A percentile compares a stretch with the other conserved stretches of the same genome.
Conservation (phyloP, 2,888 invertebrate genomes). For the Aporophyla nigra region DNA sequence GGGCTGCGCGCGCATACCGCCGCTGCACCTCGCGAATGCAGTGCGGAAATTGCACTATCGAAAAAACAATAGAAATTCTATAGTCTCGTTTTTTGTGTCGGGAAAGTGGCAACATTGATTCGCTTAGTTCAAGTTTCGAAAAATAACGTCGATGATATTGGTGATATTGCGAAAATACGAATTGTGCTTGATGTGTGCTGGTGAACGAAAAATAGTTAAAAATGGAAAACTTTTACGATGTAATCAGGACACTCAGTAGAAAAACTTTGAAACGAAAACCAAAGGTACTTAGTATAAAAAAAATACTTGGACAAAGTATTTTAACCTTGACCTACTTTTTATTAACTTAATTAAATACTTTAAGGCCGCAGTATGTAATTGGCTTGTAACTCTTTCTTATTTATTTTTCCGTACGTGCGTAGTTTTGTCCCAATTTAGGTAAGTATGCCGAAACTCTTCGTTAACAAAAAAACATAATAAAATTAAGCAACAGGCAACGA, state of each 20-base stretch:
- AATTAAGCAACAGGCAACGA: background rate
- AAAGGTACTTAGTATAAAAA: slow-evolving; percentile 76
- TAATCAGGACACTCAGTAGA: slow-evolving; percentile 86
- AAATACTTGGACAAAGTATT: background rate
- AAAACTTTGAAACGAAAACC: slow-evolving; percentile 87
- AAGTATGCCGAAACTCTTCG: background rate
- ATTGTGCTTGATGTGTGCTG: slow-evolving; percentile 63
- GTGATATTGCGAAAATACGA: slow-evolving; percentile 57
- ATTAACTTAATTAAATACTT: slow-evolving; percentile 23
- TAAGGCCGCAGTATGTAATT: slow-evolving; percentile 27
- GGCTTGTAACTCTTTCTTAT: slow-evolving; percentile 2
- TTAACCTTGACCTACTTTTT: slow-evolving; percentile 42
- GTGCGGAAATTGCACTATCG: slow-evolving; percentile 76
- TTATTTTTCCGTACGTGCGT: background rate
- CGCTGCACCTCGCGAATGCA: slow-evolving; percentile 84
- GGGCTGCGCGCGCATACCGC: slow-evolving; percentile 80
- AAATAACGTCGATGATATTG: slow-evolving; percentile 54
- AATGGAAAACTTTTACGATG: slow-evolving; percentile 88
- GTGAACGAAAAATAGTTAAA: slow-evolving; percentile 52
- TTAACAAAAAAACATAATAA: background rate
- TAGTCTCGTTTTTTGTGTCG: slow-evolving; percentile 59
- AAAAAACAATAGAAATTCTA: slow-evolving; percentile 65
- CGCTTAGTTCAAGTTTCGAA: slow-evolving; percentile 56
- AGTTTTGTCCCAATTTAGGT: no score
- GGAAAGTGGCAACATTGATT: slow-evolving; percentile 67